A percentile compares a stretch with the other conserved stretches of the same genome.
Conservation (phyloP, 2,113 vertebrate genomes). For the Corydoras maculifer region DNA sequence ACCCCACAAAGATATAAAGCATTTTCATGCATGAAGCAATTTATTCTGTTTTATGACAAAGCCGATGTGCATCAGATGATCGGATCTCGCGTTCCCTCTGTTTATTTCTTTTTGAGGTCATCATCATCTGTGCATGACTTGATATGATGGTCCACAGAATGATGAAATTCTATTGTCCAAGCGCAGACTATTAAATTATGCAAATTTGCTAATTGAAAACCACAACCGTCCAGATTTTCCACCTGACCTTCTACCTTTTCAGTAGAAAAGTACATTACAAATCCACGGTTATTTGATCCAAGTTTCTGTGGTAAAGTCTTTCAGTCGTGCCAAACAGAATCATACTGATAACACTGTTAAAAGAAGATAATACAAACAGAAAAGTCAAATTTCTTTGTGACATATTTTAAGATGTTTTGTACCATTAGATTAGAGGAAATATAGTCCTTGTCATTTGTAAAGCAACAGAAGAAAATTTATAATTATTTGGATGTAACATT, state of each 20-base stretch:
- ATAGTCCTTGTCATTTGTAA: slow-evolving; percentile 19
- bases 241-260: slow-evolving; percentile 28
- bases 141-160: slow-evolving; percentile 28
- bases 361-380: slow-evolving; percentile 21
- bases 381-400: slow-evolving; percentile 14
- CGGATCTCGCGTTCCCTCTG: slow-evolving; percentile 19
- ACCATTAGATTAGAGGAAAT: slow-evolving; percentile 20
- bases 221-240: slow-evolving; percentile 30
- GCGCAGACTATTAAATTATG: slow-evolving; percentile 46
- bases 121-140: slow-evolving; percentile 34
- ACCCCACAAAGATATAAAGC: slow-evolving; percentile 31
- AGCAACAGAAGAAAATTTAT: background rate
- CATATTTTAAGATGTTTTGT: slow-evolving; percentile 8
- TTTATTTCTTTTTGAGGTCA: slow-evolving; percentile 22
- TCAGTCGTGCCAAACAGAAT: slow-evolving; percentile 14
- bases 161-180: slow-evolving; percentile 39
- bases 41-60: slow-evolving; percentile 32
- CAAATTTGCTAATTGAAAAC: slow-evolving; percentile 45
- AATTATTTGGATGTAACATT: background rate
- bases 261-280: slow-evolving; percentile 14
- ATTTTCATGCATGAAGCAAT: slow-evolving; percentile 43
- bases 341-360: slow-evolving; percentile 16
- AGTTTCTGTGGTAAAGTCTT: slow-evolving; percentile 9
- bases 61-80: slow-evolving; percentile 27
- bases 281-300: slow-evolving; percentile 14